Base-by-base conservation (phyloP, 1,140 invertebrate species). In the Apolygus lucorum region DNA sequence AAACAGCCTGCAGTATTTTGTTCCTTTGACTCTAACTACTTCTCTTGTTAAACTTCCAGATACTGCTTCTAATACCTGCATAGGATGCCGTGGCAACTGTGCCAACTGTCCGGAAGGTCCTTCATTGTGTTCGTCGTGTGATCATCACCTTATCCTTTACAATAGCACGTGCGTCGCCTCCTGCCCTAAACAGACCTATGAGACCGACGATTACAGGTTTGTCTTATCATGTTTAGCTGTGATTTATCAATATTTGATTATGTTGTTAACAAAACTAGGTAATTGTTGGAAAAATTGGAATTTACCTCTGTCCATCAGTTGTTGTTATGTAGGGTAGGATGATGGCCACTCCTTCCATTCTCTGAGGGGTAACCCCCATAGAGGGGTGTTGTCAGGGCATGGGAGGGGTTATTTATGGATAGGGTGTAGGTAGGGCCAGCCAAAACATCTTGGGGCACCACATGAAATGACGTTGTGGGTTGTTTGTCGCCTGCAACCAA, bases 181-280 rank as follows among this genome's bases (percentile, higher is more conserved):
- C 0, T 95, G 92, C 82, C 91, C 91, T 1, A 73, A 84, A 1
- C 85, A 88, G 68, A 90, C 89, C 1, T 92, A 86, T 75, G 90
- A 92, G 80, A 91, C 89, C 0, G 88, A 91, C 73, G 89, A 91
- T 76, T 90, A 91, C 78, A 86, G 85, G 84, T 87, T 4, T 42
- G 34, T 17, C 34, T 8, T 8, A 42, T 42, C 34, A 42, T 42
- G 34, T 42, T 42, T 42, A 4, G 4, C 17, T 42, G 34, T 42
- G 34, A 8, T 42, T 42, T 42, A 42, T 42, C 4, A 4, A 42
- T 17, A 17, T 42, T 42, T 42, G 34, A 17, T 42, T 17, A 17
- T 17, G 17, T 42, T 42, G 4, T 42, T 42, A 42, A 4, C 34
- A 42, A 42, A 42, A 42, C 34, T 42, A 42, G 34, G 4, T 42